Evolutionary conservation across 2,797 vertebrate genomes (phyloP).

Genomic region (Hapalemur alaotrensis): DNA sequence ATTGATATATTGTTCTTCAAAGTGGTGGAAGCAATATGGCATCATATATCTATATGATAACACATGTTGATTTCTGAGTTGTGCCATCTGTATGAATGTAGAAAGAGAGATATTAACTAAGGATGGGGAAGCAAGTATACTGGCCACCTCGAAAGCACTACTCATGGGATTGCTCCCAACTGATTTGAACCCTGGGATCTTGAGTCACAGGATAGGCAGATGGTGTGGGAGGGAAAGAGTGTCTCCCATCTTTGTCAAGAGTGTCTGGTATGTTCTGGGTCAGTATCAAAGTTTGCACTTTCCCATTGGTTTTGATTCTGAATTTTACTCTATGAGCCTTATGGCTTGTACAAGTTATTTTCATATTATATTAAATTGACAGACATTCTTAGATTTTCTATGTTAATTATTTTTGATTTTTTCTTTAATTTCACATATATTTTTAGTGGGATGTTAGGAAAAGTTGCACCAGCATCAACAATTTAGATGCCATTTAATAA

Average conservation of each 20-base stretch:
- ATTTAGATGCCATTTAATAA: neutral
- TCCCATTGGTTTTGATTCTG: neutral
- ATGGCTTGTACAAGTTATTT: neutral
- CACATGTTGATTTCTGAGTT: neutral
- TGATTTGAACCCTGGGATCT: neutral
- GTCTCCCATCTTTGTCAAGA: neutral
- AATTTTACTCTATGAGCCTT: neutral
- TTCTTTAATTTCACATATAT: neutral
- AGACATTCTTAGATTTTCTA: neutral
- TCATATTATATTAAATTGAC: neutral
- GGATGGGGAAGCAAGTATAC: neutral
- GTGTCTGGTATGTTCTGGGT: neutral
- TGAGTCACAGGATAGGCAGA: neutral
- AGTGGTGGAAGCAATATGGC: neutral
- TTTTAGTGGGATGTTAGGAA: neutral
- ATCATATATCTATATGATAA: neutral
- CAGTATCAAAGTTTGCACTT: neutral
- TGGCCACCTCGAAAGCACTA: neutral
- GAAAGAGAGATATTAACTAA: neutral
- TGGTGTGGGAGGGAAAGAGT: neutral
- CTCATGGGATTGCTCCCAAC: neutral
- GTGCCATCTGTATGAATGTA: neutral
- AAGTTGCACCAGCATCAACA: neutral
- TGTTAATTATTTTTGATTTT: neutral
- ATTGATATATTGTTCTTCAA: neutral